Base-by-base conservation (phyloP, 2,888 invertebrate genomes). In the Lingula anatina region DNA sequence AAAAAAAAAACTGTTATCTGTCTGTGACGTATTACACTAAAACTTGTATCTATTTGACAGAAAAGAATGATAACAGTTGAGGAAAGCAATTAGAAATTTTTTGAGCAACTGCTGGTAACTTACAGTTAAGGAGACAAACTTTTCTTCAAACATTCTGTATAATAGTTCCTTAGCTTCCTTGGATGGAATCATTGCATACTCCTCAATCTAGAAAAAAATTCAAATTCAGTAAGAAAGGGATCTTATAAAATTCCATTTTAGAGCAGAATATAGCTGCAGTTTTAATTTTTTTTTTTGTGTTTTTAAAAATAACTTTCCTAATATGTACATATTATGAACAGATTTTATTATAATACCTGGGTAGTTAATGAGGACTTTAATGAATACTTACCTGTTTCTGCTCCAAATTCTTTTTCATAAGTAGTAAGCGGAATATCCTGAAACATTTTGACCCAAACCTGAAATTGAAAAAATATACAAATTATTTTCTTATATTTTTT, bases 91-190 rank as follows among this genome's bases (percentile, higher is more conserved):
- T n/a, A n/a, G n/a, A n/a, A n/a, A n/a, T n/a, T n/a, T n/a, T n/a
- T n/a, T n/a, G n/a, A n/a, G n/a, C n/a, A n/a, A n/a, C n/a, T n/a
- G n/a, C n/a, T 15, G 18, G 85, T 79, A 62, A 61, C 70, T 60
- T 60, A 78, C 77, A 27, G 77, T 73, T 3, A 70, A 53, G 3
- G 85, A 83, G 25, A 83, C 65, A 60, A 81, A 83, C 71, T 88
- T 86, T 67, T 93, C 89, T 71, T 89, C 88, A 44, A 92, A 79
- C 56, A 97, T 78, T 59, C 84, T 86, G 75, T 93, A 94, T 0
- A 91, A 86, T 15, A 93, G 77, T 56, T 88, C 84, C 73, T 95
- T 95, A 2, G 91, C 89, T 75, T 94, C 92, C 73, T 95, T 96
- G 24, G 89, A 87, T 0, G 91, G 89, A 63, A 96, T 84, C 94